phyloP scores from a whole-genome alignment of 2,888 invertebrate species.

The Sisyra nigra region DNA sequence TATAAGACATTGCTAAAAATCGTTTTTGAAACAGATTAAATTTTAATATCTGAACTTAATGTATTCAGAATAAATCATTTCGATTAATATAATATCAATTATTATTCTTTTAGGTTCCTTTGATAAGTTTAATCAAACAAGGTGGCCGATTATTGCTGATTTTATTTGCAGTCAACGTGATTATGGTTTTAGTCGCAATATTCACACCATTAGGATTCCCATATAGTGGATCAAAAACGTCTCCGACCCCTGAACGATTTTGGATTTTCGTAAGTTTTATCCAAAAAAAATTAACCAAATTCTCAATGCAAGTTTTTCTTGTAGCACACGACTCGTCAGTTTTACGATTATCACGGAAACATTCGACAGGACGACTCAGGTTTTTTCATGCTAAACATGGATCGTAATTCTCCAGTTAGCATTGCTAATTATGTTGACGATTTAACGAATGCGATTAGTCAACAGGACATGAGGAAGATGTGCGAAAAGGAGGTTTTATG shows the following conservation, averaged over 20 bases:
- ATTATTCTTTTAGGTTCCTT: neutral
- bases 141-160: neutral
- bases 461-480: conserved; percentile 17
- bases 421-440: conserved; percentile 17
- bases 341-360: conserved; percentile 18
- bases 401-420: conserved; percentile 22
- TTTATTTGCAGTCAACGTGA: neutral
- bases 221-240: neutral
- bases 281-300: neutral
- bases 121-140: neutral
- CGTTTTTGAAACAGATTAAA: no score
- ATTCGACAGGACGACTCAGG: conserved; percentile 20
- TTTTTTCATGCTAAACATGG: conserved; percentile 22
- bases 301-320: neutral
- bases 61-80: no score
- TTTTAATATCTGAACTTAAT: no score
- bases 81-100: neutral
- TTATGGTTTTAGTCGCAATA: neutral
- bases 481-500: conserved; percentile 19
- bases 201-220: conserved; percentile 1
- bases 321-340: conserved; percentile 12
- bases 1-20: no score
- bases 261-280: neutral
- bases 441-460: conserved; percentile 3
- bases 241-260: neutral